Evolutionary conservation across 1,140 invertebrate genomes (phyloP).

Genomic region (Drosophila jambulina): DNA sequence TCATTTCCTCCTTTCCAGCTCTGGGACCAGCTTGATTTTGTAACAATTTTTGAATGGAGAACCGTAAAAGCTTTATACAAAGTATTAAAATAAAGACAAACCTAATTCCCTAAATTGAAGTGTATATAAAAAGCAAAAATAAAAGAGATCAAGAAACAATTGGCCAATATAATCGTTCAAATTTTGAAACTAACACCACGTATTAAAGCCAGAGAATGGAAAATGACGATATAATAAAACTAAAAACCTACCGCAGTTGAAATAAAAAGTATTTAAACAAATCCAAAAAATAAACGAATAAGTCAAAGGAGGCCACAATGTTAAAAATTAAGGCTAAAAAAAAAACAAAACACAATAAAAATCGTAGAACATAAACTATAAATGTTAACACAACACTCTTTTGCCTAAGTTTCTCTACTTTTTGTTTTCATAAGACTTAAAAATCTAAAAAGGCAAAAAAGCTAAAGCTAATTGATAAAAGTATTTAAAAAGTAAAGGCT

Average conservation of each 20-base stretch:
- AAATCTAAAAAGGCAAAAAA: slow-evolving; percentile 37
- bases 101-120: slow-evolving; percentile 56
- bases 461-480: slow-evolving; percentile 30
- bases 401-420: slow-evolving; percentile 64
- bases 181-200: slow-evolving; percentile 58
- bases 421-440: slow-evolving; percentile 72
- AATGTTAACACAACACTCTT: slow-evolving; percentile 69
- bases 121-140: slow-evolving; percentile 67
- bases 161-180: slow-evolving; percentile 66
- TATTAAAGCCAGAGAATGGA: slow-evolving; percentile 52
- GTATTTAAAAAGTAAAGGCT: slow-evolving; percentile 49
- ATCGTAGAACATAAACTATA: slow-evolving; percentile 58
- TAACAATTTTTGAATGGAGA: slow-evolving; percentile 53
- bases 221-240: slow-evolving; percentile 34
- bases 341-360: slow-evolving; percentile 33
- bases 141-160: slow-evolving; percentile 43
- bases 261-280: slow-evolving; percentile 64
- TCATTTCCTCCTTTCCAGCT: slow-evolving; percentile 21
- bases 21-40: slow-evolving; percentile 45
- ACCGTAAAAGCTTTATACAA: slow-evolving; percentile 72
- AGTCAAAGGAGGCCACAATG: slow-evolving; percentile 52
- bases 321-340: slow-evolving; percentile 54
- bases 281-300: slow-evolving; percentile 32
- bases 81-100: slow-evolving; percentile 34
- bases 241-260: slow-evolving; percentile 77